Conservation (phyloP, 1,140 invertebrate genomes). For the Lucilia cuprina region DNA sequence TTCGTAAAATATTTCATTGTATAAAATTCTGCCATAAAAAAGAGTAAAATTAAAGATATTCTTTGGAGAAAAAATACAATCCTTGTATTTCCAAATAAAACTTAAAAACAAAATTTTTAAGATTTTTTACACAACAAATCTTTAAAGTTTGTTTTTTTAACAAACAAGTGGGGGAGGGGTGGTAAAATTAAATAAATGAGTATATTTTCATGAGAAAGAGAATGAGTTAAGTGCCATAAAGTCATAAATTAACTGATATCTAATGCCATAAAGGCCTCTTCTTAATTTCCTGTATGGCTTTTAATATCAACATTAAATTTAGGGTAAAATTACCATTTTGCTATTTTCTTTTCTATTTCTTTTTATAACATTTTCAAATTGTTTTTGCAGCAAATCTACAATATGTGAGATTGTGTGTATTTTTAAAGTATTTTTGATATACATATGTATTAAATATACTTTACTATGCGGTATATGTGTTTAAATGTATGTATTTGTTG, state of each 20-base stretch:
- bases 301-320: conserved; percentile 32
- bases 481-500: not conserved
- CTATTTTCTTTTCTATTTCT: not conserved
- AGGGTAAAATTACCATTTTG: conserved; percentile 24
- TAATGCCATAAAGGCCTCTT: conserved; percentile 33
- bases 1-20: not conserved
- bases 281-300: conserved; percentile 34
- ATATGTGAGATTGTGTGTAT: not conserved
- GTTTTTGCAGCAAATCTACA: not conserved
- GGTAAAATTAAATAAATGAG: not conserved
- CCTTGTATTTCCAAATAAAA: not conserved
- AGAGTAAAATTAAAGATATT: conserved; percentile 23
- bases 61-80: not conserved
- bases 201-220: not conserved
- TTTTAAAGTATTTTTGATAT: not conserved
- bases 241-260: conserved; percentile 34
- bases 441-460: not conserved
- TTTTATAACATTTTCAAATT: not conserved
- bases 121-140: not conserved
- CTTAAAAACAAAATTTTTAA: not conserved
- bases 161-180: not conserved
- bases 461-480: not conserved
- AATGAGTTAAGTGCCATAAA: not conserved
- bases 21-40: not conserved
- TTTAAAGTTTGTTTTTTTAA: not conserved